These are phyloP conservation scores for Lycaon pictus DNA, from an alignment of 2,113 vertebrate genomes.

Conservation along the genomic window DNA sequence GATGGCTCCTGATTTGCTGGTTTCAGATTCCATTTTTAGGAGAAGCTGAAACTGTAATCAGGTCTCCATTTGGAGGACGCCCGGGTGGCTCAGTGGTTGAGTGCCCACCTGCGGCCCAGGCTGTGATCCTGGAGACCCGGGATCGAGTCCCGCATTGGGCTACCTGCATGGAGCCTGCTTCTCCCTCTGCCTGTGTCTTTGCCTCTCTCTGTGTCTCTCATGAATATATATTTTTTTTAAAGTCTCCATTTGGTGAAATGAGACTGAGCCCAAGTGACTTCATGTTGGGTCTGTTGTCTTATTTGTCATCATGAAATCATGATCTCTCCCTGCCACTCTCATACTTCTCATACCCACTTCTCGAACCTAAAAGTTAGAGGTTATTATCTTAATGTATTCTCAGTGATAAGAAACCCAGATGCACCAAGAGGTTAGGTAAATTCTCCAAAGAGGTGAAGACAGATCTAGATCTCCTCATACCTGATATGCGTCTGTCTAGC, in stretches of 20 bases:
- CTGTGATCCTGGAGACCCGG: no score
- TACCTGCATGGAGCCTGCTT: no score
- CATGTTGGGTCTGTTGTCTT: background rate
- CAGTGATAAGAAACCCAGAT: background rate
- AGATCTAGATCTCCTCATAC: no score
- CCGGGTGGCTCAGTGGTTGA: no score
- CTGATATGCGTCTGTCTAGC: background rate
- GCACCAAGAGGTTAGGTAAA: background rate
- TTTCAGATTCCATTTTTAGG: background rate
- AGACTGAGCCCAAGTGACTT: background rate
- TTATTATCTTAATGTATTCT: background rate
- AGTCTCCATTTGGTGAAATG: background rate
- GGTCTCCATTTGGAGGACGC: background rate
- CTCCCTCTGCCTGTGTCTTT: no score
- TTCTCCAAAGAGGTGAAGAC: background rate
- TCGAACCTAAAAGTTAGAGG: background rate
- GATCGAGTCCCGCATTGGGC: no score
- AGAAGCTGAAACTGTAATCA: background rate
- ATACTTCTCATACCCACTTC: background rate
- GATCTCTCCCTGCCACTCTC: background rate
- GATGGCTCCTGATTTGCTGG: background rate
- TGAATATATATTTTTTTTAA: no score
- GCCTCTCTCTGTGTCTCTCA: no score
- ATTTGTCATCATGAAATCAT: background rate
- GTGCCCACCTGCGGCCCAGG: no score